Evolutionary conservation across 2,888 invertebrate genomes (phyloP), one percentile per base, ranked within the genome.

Genomic region (Amphipoea oculea): DNA sequence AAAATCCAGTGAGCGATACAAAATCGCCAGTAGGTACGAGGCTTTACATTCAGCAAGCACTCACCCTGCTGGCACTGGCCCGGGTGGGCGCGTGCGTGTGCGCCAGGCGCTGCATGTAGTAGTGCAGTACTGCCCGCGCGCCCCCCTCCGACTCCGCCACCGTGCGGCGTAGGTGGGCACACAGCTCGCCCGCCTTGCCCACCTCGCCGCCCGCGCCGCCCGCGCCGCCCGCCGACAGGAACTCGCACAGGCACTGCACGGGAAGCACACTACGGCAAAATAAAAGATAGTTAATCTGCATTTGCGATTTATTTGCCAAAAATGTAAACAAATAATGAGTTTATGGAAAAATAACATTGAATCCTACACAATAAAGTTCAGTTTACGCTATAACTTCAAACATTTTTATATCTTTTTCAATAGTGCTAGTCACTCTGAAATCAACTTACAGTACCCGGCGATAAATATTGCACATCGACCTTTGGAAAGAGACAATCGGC

Each of bases 231-330:
- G 98, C 98, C 3, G 99, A 97, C 72, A 99, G 97, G 96, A 99
- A 99, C 96, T 99, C 99, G 96, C 99, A 99, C 72, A 99, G 97
- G 93, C 99, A 99, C 92, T 99, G 99, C n/a, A 99, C 99, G 0
- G 99, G 99, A 40, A 99, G 96, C 89, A 99, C 98, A 91, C 98
- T 98, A 89, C 20, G 36, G 4, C 5, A 0, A 4, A 14, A 57
- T 11, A 14, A 7, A 51, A 51, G 0, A n/a, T 29, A 2, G 4
- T n/a, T 42, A 36, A 3, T 36, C 36, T 36, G 36, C 36, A 36
- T 36, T 36, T 3, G 36, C 36, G 36, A 36, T 36, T 36, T 36
- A 36, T 36, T 36, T 36, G 36, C 36, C 36, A 36, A 36, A 36
- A 36, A 36, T 36, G 36, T 36, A 36, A 36, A 36, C 36, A 36